Conservation (phyloP, 2,888 invertebrate genomes). For the Acanthosepion esculentum region DNA sequence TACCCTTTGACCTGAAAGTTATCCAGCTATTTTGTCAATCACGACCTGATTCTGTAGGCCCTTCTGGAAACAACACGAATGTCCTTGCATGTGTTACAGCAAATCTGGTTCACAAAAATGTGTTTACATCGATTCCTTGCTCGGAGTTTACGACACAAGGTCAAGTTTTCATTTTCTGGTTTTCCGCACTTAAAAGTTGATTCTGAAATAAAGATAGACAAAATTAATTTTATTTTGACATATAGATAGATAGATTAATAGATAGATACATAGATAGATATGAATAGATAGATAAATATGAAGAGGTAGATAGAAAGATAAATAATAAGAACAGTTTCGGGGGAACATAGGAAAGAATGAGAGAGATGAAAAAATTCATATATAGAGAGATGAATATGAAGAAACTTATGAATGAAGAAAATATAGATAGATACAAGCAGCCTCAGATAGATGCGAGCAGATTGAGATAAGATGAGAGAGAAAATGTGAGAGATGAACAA, state of each 20-base stretch:
- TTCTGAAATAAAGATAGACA: constrained; percentile 56
- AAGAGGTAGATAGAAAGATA: not conserved
- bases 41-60: not conserved
- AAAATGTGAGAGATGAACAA: too few relatives aligned
- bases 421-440: too few relatives aligned
- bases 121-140: constrained; percentile 68
- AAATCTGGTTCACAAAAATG: constrained; percentile 68
- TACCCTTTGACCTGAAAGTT: not conserved
- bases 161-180: constrained; percentile 37
- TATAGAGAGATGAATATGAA: too few relatives aligned
- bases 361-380: too few relatives aligned
- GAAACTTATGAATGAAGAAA: too few relatives aligned
- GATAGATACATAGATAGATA: not conserved
- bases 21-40: not conserved
- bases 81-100: constrained; percentile 68
- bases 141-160: constrained; percentile 65
- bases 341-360: too few relatives aligned
- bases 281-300: not conserved
- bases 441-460: too few relatives aligned
- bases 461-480: too few relatives aligned
- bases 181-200: constrained; percentile 61
- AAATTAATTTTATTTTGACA: not conserved
- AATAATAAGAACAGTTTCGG: too few relatives aligned
- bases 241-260: not conserved
- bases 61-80: constrained; percentile 38